These are phyloP conservation scores for Muscicapa striata DNA, from an alignment of 2,797 vertebrate genomes.

Conservation along the genomic window DNA sequence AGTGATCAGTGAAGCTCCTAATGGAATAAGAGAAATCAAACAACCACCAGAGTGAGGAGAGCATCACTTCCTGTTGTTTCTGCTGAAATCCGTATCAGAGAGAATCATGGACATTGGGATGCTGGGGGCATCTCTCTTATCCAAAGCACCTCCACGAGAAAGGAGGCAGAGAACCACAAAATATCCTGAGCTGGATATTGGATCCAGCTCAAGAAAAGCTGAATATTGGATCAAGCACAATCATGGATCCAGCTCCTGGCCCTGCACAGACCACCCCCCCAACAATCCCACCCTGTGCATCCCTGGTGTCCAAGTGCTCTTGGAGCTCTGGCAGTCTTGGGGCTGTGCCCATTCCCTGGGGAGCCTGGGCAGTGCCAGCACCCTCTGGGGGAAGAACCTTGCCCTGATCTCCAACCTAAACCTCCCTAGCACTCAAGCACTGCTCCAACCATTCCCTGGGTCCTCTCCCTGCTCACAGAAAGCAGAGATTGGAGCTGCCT, in stretches of 20 bases:
- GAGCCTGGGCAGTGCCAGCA: background rate
- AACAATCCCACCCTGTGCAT: too few relatives aligned
- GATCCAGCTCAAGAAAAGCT: too few relatives aligned
- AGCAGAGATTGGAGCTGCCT: background rate
- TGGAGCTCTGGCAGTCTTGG: background rate
- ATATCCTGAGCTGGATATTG: background rate
- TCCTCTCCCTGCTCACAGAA: background rate
- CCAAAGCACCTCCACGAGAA: background rate
- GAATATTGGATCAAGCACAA: too few relatives aligned
- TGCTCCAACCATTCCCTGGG: background rate
- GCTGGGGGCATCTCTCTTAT: background rate
- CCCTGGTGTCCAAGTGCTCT: accelerated
- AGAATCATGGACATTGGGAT: background rate
- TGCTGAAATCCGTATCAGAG: background rate
- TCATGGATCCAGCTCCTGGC: accelerated
- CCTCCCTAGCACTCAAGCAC: background rate
- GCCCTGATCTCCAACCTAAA: accelerated
- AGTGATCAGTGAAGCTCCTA: background rate
- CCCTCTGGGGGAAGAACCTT: background rate
- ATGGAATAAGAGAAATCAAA: background rate
- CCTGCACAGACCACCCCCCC: accelerated
- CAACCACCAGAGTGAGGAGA: background rate
- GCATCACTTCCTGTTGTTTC: background rate
- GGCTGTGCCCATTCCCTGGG: background rate
- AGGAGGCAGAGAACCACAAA: background rate